phyloP scores from a whole-genome alignment of 2,113 vertebrate species.

The Apodemus speciosus region DNA sequence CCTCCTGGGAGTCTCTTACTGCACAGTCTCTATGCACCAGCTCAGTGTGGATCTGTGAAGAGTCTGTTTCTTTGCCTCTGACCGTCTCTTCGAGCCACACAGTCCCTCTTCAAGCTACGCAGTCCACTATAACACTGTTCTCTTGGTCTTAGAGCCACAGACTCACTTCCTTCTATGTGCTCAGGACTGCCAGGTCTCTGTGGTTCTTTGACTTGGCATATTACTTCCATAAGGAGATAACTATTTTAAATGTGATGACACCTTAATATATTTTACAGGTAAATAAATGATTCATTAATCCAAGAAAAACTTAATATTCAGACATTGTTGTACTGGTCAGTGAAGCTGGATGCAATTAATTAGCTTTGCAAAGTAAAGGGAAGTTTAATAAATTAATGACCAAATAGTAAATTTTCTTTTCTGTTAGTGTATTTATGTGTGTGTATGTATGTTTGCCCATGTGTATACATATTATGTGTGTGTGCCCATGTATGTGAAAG shows the following conservation, averaged over 20 bases:
- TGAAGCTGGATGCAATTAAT: not conserved
- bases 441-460: not conserved
- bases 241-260: conserved; percentile 3
- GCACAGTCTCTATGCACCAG: not conserved
- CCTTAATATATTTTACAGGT: not conserved
- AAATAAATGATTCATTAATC: not conserved
- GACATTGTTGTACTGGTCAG: not conserved
- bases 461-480: not conserved
- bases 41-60: not conserved
- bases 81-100: not conserved
- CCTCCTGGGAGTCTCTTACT: too few relatives aligned
- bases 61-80: not conserved
- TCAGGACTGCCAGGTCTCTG: not conserved
- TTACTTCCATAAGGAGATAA: not conserved
- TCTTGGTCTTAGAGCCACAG: not conserved
- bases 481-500: not conserved
- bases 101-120: not conserved
- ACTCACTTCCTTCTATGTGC: not conserved
- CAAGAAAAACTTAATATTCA: not conserved
- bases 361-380: conserved; percentile 41
- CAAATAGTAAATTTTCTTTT: not conserved
- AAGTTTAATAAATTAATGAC: not conserved
- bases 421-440: not conserved
- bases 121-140: not conserved
- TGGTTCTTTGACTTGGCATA: not conserved